Conservation (phyloP, 2,797 vertebrate species). For the Enoplosus armatus region DNA sequence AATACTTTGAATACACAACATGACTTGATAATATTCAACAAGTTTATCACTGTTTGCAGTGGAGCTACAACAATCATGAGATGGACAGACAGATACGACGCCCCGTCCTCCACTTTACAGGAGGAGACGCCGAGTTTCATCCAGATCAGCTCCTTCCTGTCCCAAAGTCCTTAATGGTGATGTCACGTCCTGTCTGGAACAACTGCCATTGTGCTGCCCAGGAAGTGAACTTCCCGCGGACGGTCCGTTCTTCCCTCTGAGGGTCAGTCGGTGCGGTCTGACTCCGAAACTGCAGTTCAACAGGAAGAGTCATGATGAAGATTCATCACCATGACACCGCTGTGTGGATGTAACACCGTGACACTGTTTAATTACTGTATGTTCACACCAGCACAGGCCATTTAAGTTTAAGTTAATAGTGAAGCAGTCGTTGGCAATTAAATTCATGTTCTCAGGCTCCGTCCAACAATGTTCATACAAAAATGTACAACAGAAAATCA, state of each 20-base stretch:
- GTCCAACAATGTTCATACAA: too few species aligned
- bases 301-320: slow-evolving; percentile 38
- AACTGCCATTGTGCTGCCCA: slow-evolving; percentile 69
- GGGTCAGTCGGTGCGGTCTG: slow-evolving; percentile 38
- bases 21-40: background rate
- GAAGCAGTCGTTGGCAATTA: too few species aligned
- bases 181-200: slow-evolving; percentile 74
- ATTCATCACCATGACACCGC: background rate
- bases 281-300: slow-evolving; percentile 13
- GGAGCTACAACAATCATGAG: slow-evolving; percentile 14
- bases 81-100: slow-evolving; percentile 5
- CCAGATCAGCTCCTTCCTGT: slow-evolving; percentile 45
- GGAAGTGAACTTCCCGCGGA: slow-evolving; percentile 61
- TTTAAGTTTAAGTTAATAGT: too few species aligned
- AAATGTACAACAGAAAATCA: too few species aligned
- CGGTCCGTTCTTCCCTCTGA: slow-evolving; percentile 12
- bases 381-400: background rate
- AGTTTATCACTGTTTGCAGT: background rate
- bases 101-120: slow-evolving; percentile 13
- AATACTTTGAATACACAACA: background rate
- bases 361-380: background rate
- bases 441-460: too few species aligned
- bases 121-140: slow-evolving; percentile 10
- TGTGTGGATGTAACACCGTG: background rate
- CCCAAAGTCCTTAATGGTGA: slow-evolving; percentile 49